Evolutionary conservation across 2,888 invertebrate genomes (phyloP), one percentile per base, ranked within the genome.

Genomic region (Meghimatium bilineatum): DNA sequence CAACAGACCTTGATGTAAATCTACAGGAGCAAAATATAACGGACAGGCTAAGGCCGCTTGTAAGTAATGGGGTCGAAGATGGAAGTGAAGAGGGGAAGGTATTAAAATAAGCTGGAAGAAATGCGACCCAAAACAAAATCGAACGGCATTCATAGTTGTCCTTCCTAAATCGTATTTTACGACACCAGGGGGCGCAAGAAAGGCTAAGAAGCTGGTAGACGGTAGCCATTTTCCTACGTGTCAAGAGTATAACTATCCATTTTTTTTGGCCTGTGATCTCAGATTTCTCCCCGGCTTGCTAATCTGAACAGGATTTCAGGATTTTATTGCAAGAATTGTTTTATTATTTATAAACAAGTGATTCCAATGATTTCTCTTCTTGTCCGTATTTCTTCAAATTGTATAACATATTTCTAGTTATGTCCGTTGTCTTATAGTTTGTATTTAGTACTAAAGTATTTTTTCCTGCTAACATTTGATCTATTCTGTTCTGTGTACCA

Each of bases 161-260:
- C 36, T 56, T 38, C 36, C 56, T 56, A 52, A 80, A 71, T 80
- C 72, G 56, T 80, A 44, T 69, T 80, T 71, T 72, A 80, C 80
- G 69, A 80, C 80, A 71, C 71, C 56, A 72, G 80, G 36, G 80
- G 80, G 80, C 56, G 56, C 36, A 32, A 56, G 56, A 72, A 71
- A 80, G 26, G n/a, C 36, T 38, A 1, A 49, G 52, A 66, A 49
- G n/a, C n/a, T 36, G 44, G 71, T 36, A 26, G 56, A 34, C 36
- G 32, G 26, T 71, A 56, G 60, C 80, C 49, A 49, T n/a, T 49
- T 74, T 34, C 29, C 44, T 10, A 56, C 34, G 32, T 79, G 44
- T 32, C 67, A 49, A 29, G 29, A 23, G 49, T 8, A 26, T 52
- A 20, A 49, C 49, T 72, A 17, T n/a, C 44, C n/a, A n/a, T n/a